Evolutionary conservation across 2,113 vertebrate genomes (phyloP).

Genomic region (Ancistrus triradiatus): DNA sequence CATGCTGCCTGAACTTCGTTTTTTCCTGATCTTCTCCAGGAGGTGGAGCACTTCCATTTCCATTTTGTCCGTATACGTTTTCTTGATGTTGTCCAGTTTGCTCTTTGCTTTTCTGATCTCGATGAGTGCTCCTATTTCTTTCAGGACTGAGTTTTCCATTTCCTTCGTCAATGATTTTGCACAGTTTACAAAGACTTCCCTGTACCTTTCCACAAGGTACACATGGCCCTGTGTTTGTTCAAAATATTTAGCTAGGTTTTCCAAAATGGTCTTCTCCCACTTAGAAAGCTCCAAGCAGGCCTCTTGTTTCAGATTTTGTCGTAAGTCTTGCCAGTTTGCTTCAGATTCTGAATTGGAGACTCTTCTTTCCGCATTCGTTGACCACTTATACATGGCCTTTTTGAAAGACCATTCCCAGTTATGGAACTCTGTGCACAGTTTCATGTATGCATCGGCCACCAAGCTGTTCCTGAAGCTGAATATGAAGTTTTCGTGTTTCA

Average conservation of each 20-base stretch:
- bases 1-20: not conserved
- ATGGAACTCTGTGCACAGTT: conserved; percentile 37
- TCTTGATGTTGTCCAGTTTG: conserved; percentile 23
- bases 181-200: conserved; percentile 35
- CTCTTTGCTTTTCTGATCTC: conserved; percentile 27
- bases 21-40: conserved; percentile 8
- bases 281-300: conserved; percentile 12
- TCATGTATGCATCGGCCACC: conserved; percentile 44
- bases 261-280: conserved; percentile 22
- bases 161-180: conserved; percentile 22
- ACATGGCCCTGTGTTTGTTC: conserved; percentile 22
- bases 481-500: conserved; percentile 48
- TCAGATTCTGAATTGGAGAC: conserved; percentile 16
- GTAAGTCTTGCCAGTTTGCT: conserved; percentile 22
- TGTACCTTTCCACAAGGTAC: conserved; percentile 42
- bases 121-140: conserved; percentile 24
- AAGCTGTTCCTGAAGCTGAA: conserved; percentile 51
- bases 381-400: conserved; percentile 34
- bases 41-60: conserved; percentile 25
- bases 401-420: conserved; percentile 41
- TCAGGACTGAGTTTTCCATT: conserved; percentile 18
- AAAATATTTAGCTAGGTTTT: conserved; percentile 33
- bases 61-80: conserved; percentile 28
- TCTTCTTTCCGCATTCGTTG: conserved; percentile 19
- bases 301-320: conserved; percentile 24